A percentile compares a stretch with the other conserved stretches of the same genome.
Evolutionary conservation across 2,113 vertebrate species (phyloP).

Genomic region (Camelus dromedarius): DNA sequence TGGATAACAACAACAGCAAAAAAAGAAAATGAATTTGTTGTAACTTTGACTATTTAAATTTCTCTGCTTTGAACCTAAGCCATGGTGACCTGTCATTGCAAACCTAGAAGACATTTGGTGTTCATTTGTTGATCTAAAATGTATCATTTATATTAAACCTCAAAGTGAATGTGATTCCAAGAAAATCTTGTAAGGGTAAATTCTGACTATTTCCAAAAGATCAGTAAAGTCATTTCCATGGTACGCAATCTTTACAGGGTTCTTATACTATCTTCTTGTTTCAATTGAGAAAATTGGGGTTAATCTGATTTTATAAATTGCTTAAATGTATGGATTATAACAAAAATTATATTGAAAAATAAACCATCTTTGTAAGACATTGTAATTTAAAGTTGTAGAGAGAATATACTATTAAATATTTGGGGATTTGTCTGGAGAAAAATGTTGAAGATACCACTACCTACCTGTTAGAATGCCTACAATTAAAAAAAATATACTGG

Average conservation of each 20-base stretch:
- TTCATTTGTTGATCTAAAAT: slow-evolving; percentile 23
- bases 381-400: neutral
- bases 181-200: neutral
- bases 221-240: neutral
- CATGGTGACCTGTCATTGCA: neutral
- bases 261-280: neutral
- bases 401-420: neutral
- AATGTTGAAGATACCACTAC: neutral
- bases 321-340: neutral
- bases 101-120: neutral
- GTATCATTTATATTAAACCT: neutral
- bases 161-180: neutral
- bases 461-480: neutral
- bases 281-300: neutral
- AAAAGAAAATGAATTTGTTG: neutral
- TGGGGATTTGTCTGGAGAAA: neutral
- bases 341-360: neutral
- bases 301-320: neutral
- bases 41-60: neutral
- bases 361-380: neutral
- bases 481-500: neutral
- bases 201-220: slow-evolving; percentile 10
- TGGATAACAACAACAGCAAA: neutral
- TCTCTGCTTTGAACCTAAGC: neutral
- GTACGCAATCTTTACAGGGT: neutral